Conservation (phyloP, 1,140 invertebrate species). For the Sinella curviseta region DNA sequence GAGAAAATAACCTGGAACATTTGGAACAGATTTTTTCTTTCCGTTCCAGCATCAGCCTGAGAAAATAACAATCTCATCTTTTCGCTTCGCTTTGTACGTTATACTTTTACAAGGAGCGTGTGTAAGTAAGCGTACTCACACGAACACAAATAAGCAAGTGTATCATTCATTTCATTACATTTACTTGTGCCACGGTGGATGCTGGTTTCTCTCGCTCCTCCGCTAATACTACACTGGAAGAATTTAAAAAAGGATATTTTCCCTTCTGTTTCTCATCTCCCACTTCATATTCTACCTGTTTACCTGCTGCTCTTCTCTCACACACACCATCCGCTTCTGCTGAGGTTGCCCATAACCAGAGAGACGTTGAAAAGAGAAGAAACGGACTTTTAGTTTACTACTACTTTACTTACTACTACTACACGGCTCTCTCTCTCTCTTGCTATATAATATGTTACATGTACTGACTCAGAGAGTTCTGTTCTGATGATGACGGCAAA, state of each 20-base stretch:
- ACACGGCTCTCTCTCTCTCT: background rate
- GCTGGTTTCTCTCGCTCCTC: background rate
- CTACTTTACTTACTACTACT: background rate
- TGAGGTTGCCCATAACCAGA: background rate
- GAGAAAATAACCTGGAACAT: background rate
- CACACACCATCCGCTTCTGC: background rate
- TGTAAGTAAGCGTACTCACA: background rate
- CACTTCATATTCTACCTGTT: background rate
- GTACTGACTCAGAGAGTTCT: background rate
- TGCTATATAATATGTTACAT: no score
- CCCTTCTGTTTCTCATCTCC: background rate
- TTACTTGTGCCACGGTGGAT: background rate
- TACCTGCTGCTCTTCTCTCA: constrained; percentile 9
- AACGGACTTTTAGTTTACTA: background rate
- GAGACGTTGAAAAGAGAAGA: background rate
- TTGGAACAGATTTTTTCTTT: background rate
- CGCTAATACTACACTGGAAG: background rate
- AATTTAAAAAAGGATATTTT: constrained; percentile 3
- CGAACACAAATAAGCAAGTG: background rate
- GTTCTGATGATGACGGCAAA: background rate
- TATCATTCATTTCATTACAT: constrained; percentile 14
- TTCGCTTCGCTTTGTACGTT: background rate
- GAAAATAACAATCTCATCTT: background rate
- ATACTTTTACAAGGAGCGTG: background rate
- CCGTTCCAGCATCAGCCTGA: background rate